These are phyloP conservation scores for Ataeniobius toweri DNA, from an alignment of 2,797 vertebrate species.

Conservation along the genomic window DNA sequence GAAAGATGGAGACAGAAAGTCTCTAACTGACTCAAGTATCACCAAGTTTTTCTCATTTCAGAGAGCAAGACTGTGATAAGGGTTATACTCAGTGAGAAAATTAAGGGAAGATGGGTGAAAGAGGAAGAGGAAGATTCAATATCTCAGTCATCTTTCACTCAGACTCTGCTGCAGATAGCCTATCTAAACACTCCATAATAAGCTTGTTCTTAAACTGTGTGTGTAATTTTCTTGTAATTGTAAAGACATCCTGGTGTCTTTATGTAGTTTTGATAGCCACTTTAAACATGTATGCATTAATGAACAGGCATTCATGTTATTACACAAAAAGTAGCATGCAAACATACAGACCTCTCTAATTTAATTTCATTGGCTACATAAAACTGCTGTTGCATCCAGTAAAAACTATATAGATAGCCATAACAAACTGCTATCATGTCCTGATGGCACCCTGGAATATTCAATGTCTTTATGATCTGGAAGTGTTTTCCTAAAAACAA, in stretches of 20 bases:
- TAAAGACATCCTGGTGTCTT: background rate
- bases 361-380: no score
- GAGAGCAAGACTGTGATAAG: slow-evolving; percentile 19
- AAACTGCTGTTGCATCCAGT: background rate
- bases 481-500: no score
- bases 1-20: slow-evolving; percentile 1
- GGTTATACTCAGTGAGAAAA: slow-evolving; percentile 28
- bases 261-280: background rate
- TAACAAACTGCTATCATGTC: background rate
- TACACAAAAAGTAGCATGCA: background rate
- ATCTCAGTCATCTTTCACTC: slow-evolving; percentile 19
- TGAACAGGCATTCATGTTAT: background rate
- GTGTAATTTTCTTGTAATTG: background rate
- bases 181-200: slow-evolving; percentile 22
- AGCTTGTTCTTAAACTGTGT: background rate
- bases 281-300: background rate
- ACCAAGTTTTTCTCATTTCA: slow-evolving; percentile 32
- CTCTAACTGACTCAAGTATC: slow-evolving; percentile 37
- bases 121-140: slow-evolving; percentile 21
- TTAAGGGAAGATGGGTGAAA: slow-evolving; percentile 31
- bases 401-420: background rate
- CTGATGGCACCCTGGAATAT: background rate
- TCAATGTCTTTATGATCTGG: no score
- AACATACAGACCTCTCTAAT: no score
- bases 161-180: slow-evolving; percentile 24